phyloP scores from a whole-genome alignment of 2,113 vertebrate genomes.

The Pterocles gutturalis region DNA sequence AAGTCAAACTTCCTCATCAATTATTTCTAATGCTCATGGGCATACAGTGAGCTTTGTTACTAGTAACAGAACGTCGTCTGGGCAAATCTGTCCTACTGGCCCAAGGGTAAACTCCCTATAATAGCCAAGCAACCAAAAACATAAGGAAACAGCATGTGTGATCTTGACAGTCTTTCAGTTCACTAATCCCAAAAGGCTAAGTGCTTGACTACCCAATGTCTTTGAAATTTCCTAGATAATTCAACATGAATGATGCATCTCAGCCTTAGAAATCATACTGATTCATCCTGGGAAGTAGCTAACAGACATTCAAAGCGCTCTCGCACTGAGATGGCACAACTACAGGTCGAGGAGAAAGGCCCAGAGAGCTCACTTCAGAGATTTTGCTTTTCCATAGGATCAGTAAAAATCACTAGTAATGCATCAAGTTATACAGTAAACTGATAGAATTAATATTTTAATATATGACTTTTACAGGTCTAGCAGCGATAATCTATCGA shows the following conservation, averaged over 20 bases:
- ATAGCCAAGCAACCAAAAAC: slow-evolving; percentile 1
- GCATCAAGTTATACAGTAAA: not conserved
- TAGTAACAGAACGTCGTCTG: not conserved
- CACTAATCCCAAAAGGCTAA: not conserved
- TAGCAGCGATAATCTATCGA: not conserved
- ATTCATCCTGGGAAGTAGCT: not conserved
- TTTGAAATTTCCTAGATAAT: slow-evolving; percentile 38
- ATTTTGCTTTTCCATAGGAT: not conserved
- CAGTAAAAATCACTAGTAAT: not conserved
- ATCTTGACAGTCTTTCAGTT: slow-evolving; percentile 27
- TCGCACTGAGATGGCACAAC: rapidly evolving
- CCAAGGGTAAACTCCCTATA: not conserved
- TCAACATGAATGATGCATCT: not conserved
- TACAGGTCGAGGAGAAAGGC: not conserved
- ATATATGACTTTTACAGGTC: not conserved
- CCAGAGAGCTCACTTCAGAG: not conserved
- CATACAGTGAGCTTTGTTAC: not conserved
- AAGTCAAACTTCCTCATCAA: slow-evolving; percentile 38
- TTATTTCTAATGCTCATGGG: slow-evolving; percentile 25
- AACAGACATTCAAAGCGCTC: not conserved
- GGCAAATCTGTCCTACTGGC: not conserved
- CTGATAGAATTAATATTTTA: not conserved
- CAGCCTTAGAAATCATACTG: not conserved
- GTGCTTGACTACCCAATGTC: not conserved
- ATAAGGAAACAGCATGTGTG: slow-evolving; percentile 25